Conservation (phyloP, 1,140 invertebrate species). For the Amyelois transitella region DNA sequence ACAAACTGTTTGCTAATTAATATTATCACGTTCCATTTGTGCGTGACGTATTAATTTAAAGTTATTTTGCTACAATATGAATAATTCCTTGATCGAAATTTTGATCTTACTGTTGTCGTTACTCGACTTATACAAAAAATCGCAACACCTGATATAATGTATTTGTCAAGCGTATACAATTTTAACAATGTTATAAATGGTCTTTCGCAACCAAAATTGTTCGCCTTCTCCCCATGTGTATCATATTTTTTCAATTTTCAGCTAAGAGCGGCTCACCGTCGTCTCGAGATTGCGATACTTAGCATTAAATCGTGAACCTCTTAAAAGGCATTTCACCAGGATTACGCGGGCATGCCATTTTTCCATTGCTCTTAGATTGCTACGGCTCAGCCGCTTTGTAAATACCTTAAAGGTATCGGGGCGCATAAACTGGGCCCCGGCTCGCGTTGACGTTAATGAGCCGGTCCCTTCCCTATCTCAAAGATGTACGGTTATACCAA, state of each 20-base stretch:
- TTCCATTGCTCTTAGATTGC: conserved; percentile 53
- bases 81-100: background rate
- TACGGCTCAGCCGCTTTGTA: conserved; percentile 55
- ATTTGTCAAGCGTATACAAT: no score
- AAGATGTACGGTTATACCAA: conserved; percentile 50
- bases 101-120: background rate
- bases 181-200: conserved; percentile 17
- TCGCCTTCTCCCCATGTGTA: conserved; percentile 35
- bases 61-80: background rate
- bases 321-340: conserved; percentile 53
- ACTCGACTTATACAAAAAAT: no score
- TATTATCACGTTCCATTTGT: conserved; percentile 1
- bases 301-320: conserved; percentile 65
- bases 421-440: conserved; percentile 48
- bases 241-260: conserved; percentile 67
- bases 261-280: conserved; percentile 39
- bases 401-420: conserved; percentile 66
- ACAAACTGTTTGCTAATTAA: background rate
- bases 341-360: conserved; percentile 45
- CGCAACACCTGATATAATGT: no score
- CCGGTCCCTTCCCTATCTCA: conserved; percentile 52
- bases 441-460: conserved; percentile 63
- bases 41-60: conserved; percentile 8
- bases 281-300: conserved; percentile 65
- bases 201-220: conserved; percentile 57